Evolutionary conservation across 2,888 invertebrate species (phyloP), one percentile per base, ranked within the genome.

Genomic region (Perdita meconis): DNA sequence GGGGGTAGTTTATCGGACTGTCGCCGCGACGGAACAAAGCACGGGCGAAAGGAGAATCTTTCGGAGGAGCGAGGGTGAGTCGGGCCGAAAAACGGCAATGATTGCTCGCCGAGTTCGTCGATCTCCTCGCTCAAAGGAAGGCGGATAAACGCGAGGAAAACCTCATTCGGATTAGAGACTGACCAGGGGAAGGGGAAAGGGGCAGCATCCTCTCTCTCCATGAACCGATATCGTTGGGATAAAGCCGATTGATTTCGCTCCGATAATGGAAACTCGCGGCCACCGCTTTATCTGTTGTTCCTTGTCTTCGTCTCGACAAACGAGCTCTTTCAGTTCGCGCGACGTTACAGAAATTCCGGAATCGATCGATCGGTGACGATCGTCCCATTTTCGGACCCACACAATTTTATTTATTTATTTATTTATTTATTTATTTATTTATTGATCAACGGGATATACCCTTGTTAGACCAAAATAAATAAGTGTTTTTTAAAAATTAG

Each of bases 161-260:
- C 65, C 89, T 89, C 86, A 87, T 89, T 85, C 88, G 88, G 89
- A 89, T 89, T 89, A 89, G 83, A 84, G 66, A 61, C 63, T 50
- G 71, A 51, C 61, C 68, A 24, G 63, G 40, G 65, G 63, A 34
- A 34, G n/a, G 26, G 30, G n/a, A 55, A 19, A 53, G 36, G 55
- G 59, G 36, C 38, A 36, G 19, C 19, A 47, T 69, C 71, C 70
- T 77, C 79, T 81, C 65, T 85, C 84, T 76, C 83, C 86, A 76
- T 81, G 84, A 83, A 80, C 36, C 88, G 89, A 88, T 87, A 87
- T 89, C 86, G 81, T 42, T 68, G 55, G 85, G 75, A 84, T 85
- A 89, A 86, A 89, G 86, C 86, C 86, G 90, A 89, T 89, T 89
- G 89, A 90, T 89, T 90, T 87, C 68, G 79, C 56, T 85, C 86